A percentile compares a stretch with the other conserved stretches of the same genome.
phyloP scores from a whole-genome alignment of 2,113 vertebrate genomes.

The Xiphorhynchus elegans region DNA sequence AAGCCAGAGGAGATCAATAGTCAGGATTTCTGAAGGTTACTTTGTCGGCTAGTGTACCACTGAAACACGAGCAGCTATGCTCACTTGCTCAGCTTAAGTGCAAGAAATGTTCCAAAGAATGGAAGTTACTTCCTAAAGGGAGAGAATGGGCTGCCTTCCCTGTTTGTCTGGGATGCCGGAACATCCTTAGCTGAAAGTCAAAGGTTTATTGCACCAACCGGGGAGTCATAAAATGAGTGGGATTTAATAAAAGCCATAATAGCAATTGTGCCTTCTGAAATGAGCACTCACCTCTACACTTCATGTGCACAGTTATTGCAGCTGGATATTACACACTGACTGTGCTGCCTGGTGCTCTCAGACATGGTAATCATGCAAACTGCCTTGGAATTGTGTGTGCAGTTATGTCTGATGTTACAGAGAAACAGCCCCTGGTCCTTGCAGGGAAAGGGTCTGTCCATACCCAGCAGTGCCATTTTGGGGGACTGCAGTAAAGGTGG shows the following conservation, averaged over 20 bases:
- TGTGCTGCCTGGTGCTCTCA: background rate
- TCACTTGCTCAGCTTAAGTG: background rate
- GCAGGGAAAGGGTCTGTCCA: background rate
- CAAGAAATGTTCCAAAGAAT: background rate
- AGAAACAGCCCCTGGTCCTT: background rate
- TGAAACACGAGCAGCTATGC: background rate
- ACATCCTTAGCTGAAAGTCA: background rate
- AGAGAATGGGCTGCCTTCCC: background rate
- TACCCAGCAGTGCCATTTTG: background rate
- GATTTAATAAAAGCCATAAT: background rate
- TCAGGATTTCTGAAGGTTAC: slow-evolving; percentile 16
- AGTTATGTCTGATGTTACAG: background rate
- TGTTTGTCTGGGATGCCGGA: background rate
- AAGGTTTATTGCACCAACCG: background rate
- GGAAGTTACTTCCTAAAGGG: background rate
- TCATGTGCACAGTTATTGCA: background rate
- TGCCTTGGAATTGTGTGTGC: background rate
- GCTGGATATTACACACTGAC: background rate
- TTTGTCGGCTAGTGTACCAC: background rate
- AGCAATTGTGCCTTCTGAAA: background rate
- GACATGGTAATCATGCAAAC: background rate
- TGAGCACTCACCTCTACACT: background rate
- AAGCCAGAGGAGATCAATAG: background rate
- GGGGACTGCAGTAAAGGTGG: background rate
- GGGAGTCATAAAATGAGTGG: background rate